Base-by-base conservation (phyloP, 2,888 invertebrate genomes). In the Agapostemon virescens region DNA sequence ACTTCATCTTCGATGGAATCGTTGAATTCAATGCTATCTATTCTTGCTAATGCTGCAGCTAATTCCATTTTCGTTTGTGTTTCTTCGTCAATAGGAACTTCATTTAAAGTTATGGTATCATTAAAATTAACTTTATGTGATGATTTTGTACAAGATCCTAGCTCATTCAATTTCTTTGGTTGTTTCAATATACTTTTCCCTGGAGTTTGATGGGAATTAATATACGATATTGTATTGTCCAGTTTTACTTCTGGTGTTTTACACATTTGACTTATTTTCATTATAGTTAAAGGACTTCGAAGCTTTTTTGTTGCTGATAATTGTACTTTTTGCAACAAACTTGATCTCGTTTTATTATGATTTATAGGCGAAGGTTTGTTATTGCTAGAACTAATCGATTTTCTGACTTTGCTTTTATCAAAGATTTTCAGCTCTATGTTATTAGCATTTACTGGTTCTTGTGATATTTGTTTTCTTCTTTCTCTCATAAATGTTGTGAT, bases 181-280 rank as follows among this genome's bases (percentile, higher is more conserved):
- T 80, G 82, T 52, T 92, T 92, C 26, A 92, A 77, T 77, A 92
- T 92, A 49, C 92, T 85, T 61, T 88, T 91, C 0, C 87, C 89
- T 2, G 92, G 92, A 2, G 90, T 92, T 70, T 91, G 91, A 69
- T 86, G 84, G 0, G 90, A 92, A 78, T 92, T 92, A 1, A 91
- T 79, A 61, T 91, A 91, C 0, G 84, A 79, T 69, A 90, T 89
- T 9, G 91, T 88, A 15, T 86, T 82, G 61, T 92, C 90, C 17
- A 90, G 42, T 1, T 87, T 77, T 20, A 90, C 74, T 38, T 90
- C 88, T 0, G 92, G 90, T 1, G 90, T 89, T 76, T 91, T 91
- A 33, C 84, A 89, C 80, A 89, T 85, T 55, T 87, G 82, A 67
- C 88, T 90, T 7, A 91, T 81, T 71, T 90, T 91, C 85, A 90